Conservation (phyloP, 2,113 vertebrate genomes). For the Cacatua alba region DNA sequence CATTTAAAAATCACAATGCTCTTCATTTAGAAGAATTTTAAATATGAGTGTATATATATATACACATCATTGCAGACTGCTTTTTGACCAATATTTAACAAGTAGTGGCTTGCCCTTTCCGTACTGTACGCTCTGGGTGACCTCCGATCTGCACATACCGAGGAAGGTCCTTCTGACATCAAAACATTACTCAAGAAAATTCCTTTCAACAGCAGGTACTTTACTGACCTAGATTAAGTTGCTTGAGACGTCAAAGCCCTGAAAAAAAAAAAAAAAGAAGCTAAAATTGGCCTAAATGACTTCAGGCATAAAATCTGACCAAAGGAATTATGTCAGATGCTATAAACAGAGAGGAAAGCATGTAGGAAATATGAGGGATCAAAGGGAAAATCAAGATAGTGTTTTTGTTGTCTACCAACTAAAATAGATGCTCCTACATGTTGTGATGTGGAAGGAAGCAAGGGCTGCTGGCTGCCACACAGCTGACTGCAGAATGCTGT, state of each 20-base stretch:
- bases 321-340: conserved; percentile 65
- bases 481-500: conserved; percentile 26
- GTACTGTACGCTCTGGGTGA: background rate
- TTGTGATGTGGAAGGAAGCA: conserved; percentile 28
- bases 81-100: conserved; percentile 8
- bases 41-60: background rate
- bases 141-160: conserved; percentile 24
- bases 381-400: conserved; percentile 16
- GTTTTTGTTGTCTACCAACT: conserved; percentile 6
- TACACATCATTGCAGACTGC: background rate
- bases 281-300: conserved; percentile 64
- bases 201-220: conserved; percentile 69
- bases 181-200: conserved; percentile 72
- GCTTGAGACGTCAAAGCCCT: conserved; percentile 67
- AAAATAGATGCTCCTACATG: conserved; percentile 31
- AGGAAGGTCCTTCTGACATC: conserved; percentile 58
- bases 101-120: background rate
- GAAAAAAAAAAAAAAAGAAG: conserved; percentile 1
- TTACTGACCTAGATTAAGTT: conserved; percentile 70
- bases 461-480: background rate
- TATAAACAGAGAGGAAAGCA: conserved; percentile 54
- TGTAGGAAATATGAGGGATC: conserved; percentile 14
- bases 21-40: background rate
- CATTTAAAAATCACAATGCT: background rate
- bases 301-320: conserved; percentile 62